Percentiles rank a stretch among this genome's conserved stretches.
phyloP scores from a whole-genome alignment of 2,113 vertebrate species.

The Xenotilapia longispinis region DNA sequence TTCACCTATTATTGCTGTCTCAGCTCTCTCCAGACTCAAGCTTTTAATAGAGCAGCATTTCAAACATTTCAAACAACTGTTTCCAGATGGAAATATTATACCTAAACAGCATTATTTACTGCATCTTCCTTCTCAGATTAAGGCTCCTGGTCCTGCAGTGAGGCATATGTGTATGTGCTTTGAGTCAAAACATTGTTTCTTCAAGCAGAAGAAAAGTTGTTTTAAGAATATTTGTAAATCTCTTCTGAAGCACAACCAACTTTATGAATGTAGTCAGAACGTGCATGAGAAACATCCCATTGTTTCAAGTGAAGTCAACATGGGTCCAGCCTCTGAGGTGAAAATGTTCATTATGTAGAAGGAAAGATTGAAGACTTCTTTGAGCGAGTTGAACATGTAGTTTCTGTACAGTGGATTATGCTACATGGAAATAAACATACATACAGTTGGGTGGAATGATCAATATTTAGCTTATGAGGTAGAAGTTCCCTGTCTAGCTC shows the following conservation, averaged over 20 bases:
- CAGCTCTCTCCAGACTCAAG: background rate
- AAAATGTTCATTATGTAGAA: background rate
- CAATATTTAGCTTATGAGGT: background rate
- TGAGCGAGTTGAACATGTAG: background rate
- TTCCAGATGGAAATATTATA: background rate
- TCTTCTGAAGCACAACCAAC: background rate
- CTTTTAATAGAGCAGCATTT: background rate
- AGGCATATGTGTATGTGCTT: background rate
- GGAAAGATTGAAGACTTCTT: background rate
- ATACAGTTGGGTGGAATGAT: background rate
- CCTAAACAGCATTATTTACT: background rate
- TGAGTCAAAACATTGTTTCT: background rate
- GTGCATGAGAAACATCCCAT: background rate
- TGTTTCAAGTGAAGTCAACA: background rate
- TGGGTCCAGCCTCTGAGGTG: background rate
- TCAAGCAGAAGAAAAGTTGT: background rate
- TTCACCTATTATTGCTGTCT: background rate
- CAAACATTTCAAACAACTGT: background rate
- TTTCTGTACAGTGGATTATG: background rate
- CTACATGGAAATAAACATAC: background rate
- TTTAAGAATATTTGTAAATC: background rate
- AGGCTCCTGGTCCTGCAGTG: background rate
- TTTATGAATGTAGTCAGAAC: background rate
- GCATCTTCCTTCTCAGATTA: background rate
- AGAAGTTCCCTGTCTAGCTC: background rate